These are phyloP conservation scores for Bufotes viridis DNA, from an alignment of 2,797 vertebrate species.

Conservation along the genomic window DNA sequence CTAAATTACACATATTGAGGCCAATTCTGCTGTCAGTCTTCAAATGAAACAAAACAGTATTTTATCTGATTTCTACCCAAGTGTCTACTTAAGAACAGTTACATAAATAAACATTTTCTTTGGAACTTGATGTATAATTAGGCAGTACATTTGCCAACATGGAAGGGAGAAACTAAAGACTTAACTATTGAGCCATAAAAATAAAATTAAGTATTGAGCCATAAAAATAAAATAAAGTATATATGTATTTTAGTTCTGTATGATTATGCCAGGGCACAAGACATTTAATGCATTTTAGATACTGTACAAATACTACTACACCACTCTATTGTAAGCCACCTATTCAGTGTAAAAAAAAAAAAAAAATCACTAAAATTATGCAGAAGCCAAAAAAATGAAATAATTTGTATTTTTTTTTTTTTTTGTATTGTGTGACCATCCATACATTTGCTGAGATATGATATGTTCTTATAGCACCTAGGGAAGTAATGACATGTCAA, in stretches of 20 bases:
- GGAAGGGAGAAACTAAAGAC: not conserved
- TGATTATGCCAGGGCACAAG: too few relatives aligned
- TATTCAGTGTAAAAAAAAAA: too few relatives aligned
- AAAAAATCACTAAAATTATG: too few relatives aligned
- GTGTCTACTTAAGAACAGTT: constrained; percentile 83
- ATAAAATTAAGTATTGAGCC: not conserved
- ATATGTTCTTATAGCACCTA: too few relatives aligned
- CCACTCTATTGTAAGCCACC: too few relatives aligned
- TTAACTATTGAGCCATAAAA: not conserved
- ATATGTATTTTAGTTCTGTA: too few relatives aligned
- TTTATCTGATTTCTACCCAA: constrained; percentile 37
- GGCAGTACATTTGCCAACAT: not conserved
- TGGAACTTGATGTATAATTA: constrained; percentile 75
- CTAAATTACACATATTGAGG: constrained; percentile 90
- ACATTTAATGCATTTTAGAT: not conserved
- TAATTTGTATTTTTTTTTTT: too few relatives aligned
- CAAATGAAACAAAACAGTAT: constrained; percentile 86
- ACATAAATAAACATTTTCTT: constrained; percentile 82
- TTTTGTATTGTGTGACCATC: too few relatives aligned
- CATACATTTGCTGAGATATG: too few relatives aligned
- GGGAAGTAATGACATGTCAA: too few relatives aligned
- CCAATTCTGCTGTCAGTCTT: constrained; percentile 89
- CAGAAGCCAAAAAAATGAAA: too few relatives aligned
- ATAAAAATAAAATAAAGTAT: not conserved
- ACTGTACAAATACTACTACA: too few relatives aligned